Conservation (phyloP, 2,888 invertebrate species). For the Cerceris ruficornis region DNA sequence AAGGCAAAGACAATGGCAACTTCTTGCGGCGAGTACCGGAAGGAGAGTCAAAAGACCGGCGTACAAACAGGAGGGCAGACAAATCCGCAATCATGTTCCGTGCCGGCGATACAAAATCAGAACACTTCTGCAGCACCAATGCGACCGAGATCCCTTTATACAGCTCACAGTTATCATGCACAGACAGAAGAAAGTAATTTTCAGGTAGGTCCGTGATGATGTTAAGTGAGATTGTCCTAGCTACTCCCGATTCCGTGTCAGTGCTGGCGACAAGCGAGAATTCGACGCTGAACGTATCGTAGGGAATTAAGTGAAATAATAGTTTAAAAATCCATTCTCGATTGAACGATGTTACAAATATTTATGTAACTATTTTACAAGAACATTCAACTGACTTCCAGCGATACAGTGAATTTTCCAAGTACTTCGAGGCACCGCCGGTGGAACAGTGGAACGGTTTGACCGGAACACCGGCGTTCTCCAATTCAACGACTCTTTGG, state of each 20-base stretch:
- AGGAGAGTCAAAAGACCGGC: conserved; percentile 68
- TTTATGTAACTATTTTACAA: no score
- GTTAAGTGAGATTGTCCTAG: not conserved
- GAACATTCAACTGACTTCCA: conserved; percentile 37
- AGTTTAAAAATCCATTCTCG: no score
- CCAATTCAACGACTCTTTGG: conserved; percentile 72
- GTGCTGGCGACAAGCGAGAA: no score
- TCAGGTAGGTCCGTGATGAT: conserved; percentile 63
- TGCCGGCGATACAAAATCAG: conserved; percentile 65
- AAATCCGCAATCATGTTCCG: conserved; percentile 57
- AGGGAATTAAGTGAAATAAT: no score
- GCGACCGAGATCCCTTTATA: conserved; percentile 87
- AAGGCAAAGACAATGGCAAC: conserved; percentile 70
- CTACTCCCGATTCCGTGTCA: no score
- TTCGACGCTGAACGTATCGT: no score
- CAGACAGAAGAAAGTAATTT: conserved; percentile 74
- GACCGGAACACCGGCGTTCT: conserved; percentile 52
- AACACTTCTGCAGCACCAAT: conserved; percentile 77
- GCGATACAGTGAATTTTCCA: conserved; percentile 76
- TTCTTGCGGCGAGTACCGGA: conserved; percentile 67
- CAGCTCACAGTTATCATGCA: conserved; percentile 85
- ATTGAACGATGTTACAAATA: no score
- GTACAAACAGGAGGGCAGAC: conserved; percentile 44
- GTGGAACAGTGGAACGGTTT: conserved; percentile 78
- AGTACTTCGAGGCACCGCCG: conserved; percentile 76